Evolutionary conservation across 2,797 vertebrate genomes (phyloP).

Genomic region (Poeciliopsis turneri): DNA sequence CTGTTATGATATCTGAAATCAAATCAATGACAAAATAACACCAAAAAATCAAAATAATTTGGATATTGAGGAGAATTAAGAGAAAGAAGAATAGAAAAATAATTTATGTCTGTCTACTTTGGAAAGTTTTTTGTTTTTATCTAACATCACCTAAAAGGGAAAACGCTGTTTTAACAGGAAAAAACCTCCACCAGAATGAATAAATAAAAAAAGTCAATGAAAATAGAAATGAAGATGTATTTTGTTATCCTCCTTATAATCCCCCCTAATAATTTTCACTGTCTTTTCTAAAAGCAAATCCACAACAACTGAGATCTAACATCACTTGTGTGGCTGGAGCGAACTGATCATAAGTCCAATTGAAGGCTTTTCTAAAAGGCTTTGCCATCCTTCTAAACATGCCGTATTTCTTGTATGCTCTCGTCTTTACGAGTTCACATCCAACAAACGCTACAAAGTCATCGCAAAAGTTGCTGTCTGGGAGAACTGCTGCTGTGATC

Average conservation of each 20-base stretch:
- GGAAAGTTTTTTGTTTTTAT: no score
- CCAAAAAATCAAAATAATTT: no score
- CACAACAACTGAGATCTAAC: constrained; percentile 1
- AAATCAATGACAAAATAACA: no score
- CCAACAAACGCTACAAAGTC: neutral
- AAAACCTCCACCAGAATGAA: neutral
- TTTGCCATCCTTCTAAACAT: neutral
- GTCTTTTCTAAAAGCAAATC: neutral
- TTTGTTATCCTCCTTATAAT: neutral
- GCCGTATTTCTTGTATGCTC: neutral
- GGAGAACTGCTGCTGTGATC: neutral
- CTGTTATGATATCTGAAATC: no score
- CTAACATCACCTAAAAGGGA: neutral
- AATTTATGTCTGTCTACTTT: neutral
- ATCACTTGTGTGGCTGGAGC: neutral
- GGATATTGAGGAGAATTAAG: no score
- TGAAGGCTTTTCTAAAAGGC: neutral
- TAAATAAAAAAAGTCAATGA: neutral
- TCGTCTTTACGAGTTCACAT: neutral
- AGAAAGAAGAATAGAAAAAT: no score
- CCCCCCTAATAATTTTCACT: neutral
- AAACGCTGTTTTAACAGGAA: neutral
- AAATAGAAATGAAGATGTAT: neutral
- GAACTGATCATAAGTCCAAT: neutral
- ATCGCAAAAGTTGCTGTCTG: neutral